Evolutionary conservation across 2,888 invertebrate genomes (phyloP).

Genomic region (Drymonia ruficornis): DNA sequence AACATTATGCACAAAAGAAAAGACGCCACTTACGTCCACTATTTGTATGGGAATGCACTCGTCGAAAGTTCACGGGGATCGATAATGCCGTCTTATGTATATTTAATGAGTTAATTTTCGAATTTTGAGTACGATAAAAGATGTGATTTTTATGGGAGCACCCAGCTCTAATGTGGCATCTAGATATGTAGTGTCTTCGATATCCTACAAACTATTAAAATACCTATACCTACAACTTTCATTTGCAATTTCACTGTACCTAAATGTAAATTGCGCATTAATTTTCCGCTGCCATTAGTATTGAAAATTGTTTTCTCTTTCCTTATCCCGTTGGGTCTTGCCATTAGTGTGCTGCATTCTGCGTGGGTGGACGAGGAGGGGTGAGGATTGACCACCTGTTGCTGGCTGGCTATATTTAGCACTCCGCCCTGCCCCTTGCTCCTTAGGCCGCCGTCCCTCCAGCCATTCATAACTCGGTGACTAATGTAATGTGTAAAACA

Average conservation of each 20-base stretch:
- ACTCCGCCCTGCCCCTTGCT: constrained; percentile 31
- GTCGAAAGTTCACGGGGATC: too few relatives aligned
- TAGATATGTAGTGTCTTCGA: too few relatives aligned
- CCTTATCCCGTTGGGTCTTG: constrained; percentile 27
- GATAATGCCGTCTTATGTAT: too few relatives aligned
- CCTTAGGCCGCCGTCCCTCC: constrained; percentile 37
- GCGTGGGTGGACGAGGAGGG: constrained; percentile 57
- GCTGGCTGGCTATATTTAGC: constrained; percentile 73
- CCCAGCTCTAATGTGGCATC: too few relatives aligned
- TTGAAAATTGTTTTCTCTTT: constrained; percentile 36
- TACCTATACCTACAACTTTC: not conserved
- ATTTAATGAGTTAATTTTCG: too few relatives aligned
- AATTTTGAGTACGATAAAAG: too few relatives aligned
- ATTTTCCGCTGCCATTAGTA: constrained; percentile 16
- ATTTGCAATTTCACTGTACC: constrained; percentile 15
- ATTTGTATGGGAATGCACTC: too few relatives aligned
- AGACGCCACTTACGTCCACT: too few relatives aligned
- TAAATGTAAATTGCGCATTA: constrained; percentile 20
- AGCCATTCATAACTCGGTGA: constrained; percentile 77
- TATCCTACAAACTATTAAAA: too few relatives aligned
- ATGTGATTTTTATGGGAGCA: too few relatives aligned
- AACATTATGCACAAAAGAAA: too few relatives aligned
- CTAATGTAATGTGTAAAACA: constrained; percentile 62
- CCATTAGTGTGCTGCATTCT: constrained; percentile 24
- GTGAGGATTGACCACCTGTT: constrained; percentile 75